A percentile compares a stretch with the other conserved stretches of the same genome.
Evolutionary conservation across 2,888 invertebrate species (phyloP).

Genomic region (Pyrochroa serraticornis): DNA sequence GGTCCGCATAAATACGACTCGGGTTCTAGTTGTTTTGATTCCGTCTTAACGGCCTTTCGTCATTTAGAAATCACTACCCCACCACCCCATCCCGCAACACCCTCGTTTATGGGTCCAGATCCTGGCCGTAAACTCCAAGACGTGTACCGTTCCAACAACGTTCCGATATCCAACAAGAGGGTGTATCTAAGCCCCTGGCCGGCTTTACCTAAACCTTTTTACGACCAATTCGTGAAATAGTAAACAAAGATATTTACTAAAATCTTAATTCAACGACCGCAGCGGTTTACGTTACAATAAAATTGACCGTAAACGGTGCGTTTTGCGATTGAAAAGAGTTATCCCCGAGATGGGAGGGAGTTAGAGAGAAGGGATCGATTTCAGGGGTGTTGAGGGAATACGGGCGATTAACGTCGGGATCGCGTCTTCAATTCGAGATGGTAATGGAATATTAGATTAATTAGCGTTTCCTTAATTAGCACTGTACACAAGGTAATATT

Average conservation of each 20-base stretch:
- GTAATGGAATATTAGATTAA: constrained; percentile 50
- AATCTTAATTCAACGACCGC: constrained; percentile 2
- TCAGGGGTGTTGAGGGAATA: not conserved
- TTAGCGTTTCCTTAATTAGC: constrained; percentile 49
- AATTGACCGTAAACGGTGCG: not conserved
- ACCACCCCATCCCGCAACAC: too few species aligned
- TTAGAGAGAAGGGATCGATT: too few species aligned
- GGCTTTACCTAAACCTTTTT: not conserved
- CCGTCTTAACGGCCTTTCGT: too few species aligned
- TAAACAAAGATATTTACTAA: constrained; percentile 15
- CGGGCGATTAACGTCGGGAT: constrained; percentile 20
- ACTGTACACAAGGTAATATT: constrained; percentile 49
- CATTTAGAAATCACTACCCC: too few species aligned
- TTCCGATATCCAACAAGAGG: too few species aligned
- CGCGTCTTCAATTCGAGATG: constrained; percentile 13
- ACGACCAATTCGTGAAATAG: constrained; percentile 7
- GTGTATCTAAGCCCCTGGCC: too few species aligned
- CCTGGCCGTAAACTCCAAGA: too few species aligned
- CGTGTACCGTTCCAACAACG: too few species aligned
- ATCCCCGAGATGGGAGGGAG: too few species aligned
- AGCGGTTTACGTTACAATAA: not conserved
- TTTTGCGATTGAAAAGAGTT: not conserved
- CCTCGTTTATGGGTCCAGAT: too few species aligned
- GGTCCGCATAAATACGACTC: too few species aligned
- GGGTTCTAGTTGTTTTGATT: too few species aligned